Base-by-base conservation (phyloP, 1,140 invertebrate genomes). In the Camponotus floridanus region DNA sequence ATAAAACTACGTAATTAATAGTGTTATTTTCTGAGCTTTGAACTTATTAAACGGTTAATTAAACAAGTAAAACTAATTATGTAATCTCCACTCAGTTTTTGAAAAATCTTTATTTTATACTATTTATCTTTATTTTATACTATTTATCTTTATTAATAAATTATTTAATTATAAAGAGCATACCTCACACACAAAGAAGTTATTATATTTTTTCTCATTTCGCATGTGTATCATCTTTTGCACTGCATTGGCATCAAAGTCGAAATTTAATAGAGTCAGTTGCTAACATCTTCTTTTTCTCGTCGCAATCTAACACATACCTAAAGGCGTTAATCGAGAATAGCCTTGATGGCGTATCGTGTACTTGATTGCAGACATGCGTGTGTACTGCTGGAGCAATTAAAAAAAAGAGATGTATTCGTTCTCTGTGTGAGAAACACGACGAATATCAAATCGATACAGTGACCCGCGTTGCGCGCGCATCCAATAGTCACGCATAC, bases 391-490 rank as follows among this genome's bases (percentile, higher is more conserved):
- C 18, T 39, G 65, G 13, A 68, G 48, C 51, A 76, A 85, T 74
- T 68, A 74, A 78, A 85, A 76, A 59, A 81, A 76, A 87, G 65
- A 80, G 11, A 71, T 67, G 13, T 39, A 7, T 64, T 70, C 61
- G 68, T 78, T 33, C 65, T 85, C 70, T 74, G 68, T 76, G 64
- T 83, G 90, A 85, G 81, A 79, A 91, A 91, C 86, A 86, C 90
- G 90, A 91, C 88, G 91, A 91, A 91, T 91, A 91, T 91, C 91
- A 90, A 91, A 91, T 91, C 91, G 91, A 91, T 91, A 91, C 83
- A 91, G 73, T 91, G 83, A 79, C 48, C 45, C 57, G 18, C 64
- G 76, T 33, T 91, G 91, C 91, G 91, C 91, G 91, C 91, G 91
- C 91, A 91, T 33, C 68, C 33, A 71, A 91, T 91, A 90, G 61